Conservation (phyloP, 2,888 invertebrate species). For the Eupithecia centaureata region DNA sequence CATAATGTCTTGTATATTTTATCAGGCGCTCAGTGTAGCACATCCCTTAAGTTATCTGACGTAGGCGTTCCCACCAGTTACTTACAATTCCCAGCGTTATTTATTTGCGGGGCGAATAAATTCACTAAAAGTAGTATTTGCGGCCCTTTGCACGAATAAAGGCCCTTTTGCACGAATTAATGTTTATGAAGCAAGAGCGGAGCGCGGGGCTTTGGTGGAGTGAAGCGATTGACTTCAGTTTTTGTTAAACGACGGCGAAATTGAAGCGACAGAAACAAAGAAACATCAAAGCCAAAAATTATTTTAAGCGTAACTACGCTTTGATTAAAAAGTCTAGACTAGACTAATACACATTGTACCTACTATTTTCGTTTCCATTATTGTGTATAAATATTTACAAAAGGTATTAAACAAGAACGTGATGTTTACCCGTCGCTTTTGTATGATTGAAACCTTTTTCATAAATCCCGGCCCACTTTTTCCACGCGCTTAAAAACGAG, state of each 20-base stretch:
- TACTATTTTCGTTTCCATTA: not conserved
- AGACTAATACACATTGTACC: not conserved
- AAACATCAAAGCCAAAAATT: not conserved
- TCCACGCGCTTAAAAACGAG: conserved; percentile 26
- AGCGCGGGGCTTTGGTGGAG: conserved; percentile 26
- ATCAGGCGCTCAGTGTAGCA: conserved; percentile 21
- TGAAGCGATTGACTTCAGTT: not conserved
- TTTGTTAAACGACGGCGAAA: not conserved
- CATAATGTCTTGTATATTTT: conserved; percentile 18
- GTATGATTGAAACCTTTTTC: conserved; percentile 11
- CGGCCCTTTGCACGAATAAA: conserved; percentile 37
- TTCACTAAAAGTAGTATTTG: conserved; percentile 55
- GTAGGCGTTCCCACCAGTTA: conserved; percentile 63
- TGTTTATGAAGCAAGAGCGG: conserved; percentile 40
- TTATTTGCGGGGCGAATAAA: conserved; percentile 75
- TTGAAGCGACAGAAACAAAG: not conserved
- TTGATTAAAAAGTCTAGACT: conserved; percentile 3
- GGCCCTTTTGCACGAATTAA: conserved; percentile 40
- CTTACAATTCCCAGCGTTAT: conserved; percentile 71
- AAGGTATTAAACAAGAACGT: conserved; percentile 7
- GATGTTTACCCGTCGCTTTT: conserved; percentile 10
- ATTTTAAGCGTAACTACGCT: not conserved
- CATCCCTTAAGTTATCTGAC: conserved; percentile 28
- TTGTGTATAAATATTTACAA: not conserved
- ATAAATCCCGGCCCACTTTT: conserved; percentile 17